Evolutionary conservation across 2,113 vertebrate genomes (phyloP), one percentile per base, ranked within the genome.

Genomic region (Serranochromis macrocephalus): DNA sequence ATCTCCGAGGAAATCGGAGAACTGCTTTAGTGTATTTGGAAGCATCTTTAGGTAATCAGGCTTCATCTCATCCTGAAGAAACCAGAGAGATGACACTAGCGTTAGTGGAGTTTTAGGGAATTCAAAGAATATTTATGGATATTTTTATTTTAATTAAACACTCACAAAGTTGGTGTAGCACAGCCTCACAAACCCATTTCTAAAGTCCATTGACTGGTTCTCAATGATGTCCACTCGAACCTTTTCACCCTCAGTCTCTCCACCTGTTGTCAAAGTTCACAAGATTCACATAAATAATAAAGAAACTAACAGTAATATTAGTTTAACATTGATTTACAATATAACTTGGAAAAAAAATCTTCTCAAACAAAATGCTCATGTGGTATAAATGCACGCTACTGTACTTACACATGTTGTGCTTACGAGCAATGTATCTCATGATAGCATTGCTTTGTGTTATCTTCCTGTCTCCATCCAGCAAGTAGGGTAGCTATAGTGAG

Each of bases 361-460:
- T n/a, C 33, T 66, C n/a, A 6, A 16, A 73, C 4, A 47, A 75
- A 11, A 45, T 45, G 40, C 42, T 29, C 40, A 75, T 26, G 21
- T 75, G 7, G 38, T 45, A 45, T 45, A 58, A 82, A 75, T 7
- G 40, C 6, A 49, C 2, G 58, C 16, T 45, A 89, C 61, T 66
- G 61, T 66, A 68, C 98, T 97, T 94, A 98, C 98, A 97, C 92
- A 99, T 45, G 4, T 96, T 96, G 93, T 98, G 96, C 87, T 98
- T 99, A 87, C 97, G 97, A 33, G 97, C 97, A 3, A 99, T 97
- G 94, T 99, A 98, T 91, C 98, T 97, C 96, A 99, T 58, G 88
- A 99, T 99, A 9, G 98, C 98, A n/a, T 98, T 99, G 94, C 98
- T 98, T 96, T 99, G 98, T 3, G 96, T 96, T 3, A 99, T 61